Conservation (phyloP, 1,140 invertebrate genomes). For the Pseudomyrmex cubaensis region DNA sequence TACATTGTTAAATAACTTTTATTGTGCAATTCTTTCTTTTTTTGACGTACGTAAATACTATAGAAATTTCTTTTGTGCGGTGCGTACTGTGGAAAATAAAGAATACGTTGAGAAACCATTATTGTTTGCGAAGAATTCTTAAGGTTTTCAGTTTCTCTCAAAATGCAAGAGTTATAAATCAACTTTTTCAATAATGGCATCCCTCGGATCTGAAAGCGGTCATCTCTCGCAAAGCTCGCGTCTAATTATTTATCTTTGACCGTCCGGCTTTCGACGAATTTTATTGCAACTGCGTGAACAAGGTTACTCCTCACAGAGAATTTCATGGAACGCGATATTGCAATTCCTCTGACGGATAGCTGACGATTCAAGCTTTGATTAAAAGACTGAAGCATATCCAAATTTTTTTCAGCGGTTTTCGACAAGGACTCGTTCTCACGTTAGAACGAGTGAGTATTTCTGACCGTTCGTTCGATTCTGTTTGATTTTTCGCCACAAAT, state of each 20-base stretch:
- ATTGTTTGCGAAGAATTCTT: constrained; percentile 26
- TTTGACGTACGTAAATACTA: too few relatives aligned
- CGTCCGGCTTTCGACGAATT: constrained; percentile 9
- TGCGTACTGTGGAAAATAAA: neutral
- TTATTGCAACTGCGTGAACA: constrained; percentile 35
- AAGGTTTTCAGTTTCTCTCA: neutral
- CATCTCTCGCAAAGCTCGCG: constrained; percentile 12
- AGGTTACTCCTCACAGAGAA: constrained; percentile 12
- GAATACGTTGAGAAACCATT: neutral
- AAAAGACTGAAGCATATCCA: constrained; percentile 17
- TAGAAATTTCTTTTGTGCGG: neutral
- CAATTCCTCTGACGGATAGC: constrained; percentile 31
- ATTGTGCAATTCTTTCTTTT: neutral
- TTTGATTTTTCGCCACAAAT: neutral
- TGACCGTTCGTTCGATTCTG: neutral
- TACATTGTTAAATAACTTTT: too few relatives aligned
- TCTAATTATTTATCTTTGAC: constrained; percentile 54
- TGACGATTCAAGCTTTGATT: constrained; percentile 33
- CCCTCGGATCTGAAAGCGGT: constrained; percentile 13
- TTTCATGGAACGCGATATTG: constrained; percentile 52
- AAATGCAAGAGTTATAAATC: constrained; percentile 5
- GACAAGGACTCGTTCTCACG: neutral
- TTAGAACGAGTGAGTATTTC: neutral
- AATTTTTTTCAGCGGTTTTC: constrained; percentile 31
- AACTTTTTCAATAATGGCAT: constrained; percentile 55